Conservation (phyloP, 2,888 invertebrate species). For the Rosalia funebris region DNA sequence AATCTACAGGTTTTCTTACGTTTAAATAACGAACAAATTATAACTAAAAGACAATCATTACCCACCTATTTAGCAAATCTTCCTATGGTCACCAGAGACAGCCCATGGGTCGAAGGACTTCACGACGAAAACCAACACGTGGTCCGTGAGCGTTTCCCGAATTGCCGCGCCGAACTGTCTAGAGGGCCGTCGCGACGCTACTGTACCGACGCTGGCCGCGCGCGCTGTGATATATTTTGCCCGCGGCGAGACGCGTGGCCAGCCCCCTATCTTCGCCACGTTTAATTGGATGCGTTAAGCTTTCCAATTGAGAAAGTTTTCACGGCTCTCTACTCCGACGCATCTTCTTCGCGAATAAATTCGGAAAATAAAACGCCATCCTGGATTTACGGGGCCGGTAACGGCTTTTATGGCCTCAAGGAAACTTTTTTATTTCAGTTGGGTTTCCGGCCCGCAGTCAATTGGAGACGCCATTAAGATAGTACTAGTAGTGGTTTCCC, state of each 20-base stretch:
- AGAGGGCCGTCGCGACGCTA: conserved; percentile 44
- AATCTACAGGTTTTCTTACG: too few species aligned
- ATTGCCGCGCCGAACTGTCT: conserved; percentile 36
- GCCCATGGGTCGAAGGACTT: conserved; percentile 2
- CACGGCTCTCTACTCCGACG: too few species aligned
- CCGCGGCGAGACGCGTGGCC: conserved; percentile 10
- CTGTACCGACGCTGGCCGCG: conserved; percentile 34
- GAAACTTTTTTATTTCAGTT: too few species aligned
- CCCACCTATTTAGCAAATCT: conserved; percentile 14
- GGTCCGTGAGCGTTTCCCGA: conserved; percentile 24
- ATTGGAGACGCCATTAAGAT: too few species aligned
- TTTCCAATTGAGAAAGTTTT: conserved; percentile 8
- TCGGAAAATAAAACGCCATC: too few species aligned
- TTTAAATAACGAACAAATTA: too few species aligned
- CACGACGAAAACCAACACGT: conserved; percentile 32
- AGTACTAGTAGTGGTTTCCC: too few species aligned
- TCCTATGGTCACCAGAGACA: neutral
- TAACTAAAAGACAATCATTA: too few species aligned
- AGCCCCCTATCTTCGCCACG: neutral
- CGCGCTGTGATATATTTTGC: conserved; percentile 13
- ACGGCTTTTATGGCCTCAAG: too few species aligned
- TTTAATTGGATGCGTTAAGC: conserved; percentile 11
- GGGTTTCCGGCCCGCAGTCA: too few species aligned
- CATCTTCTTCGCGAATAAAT: too few species aligned
- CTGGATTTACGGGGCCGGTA: too few species aligned